Evolutionary conservation across 2,888 invertebrate species (phyloP).

Genomic region (Chymomyza fuscimana): DNA sequence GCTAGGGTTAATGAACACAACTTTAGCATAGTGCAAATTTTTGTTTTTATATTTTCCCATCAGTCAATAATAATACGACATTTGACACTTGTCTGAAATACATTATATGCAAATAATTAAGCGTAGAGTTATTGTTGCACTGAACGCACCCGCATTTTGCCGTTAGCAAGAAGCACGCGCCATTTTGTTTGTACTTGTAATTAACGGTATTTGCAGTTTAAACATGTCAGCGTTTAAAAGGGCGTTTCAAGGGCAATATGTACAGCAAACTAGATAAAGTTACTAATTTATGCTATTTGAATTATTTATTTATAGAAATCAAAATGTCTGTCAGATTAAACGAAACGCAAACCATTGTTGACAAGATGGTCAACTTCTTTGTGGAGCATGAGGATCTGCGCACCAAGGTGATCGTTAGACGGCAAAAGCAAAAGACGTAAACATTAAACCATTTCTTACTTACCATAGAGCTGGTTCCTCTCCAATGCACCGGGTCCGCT

Average conservation of each 20-base stretch:
- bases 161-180: constrained; percentile 6
- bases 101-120: neutral
- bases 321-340: constrained; percentile 76
- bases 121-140: neutral
- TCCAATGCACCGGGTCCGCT: constrained; percentile 87
- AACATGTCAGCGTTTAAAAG: neutral
- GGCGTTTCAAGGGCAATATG: constrained; percentile 25
- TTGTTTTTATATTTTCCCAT: neutral
- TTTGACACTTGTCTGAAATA: no score
- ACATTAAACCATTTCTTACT: constrained; percentile 16
- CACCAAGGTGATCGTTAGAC: constrained; percentile 58
- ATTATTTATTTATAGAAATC: constrained; percentile 20
- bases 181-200: constrained; percentile 44
- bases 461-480: constrained; percentile 85
- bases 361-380: constrained; percentile 79
- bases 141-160: neutral
- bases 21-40: neutral
- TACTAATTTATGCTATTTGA: constrained; percentile 44
- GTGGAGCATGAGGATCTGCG: constrained; percentile 79
- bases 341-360: constrained; percentile 77
- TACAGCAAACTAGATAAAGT: constrained; percentile 14
- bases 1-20: neutral
- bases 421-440: neutral
- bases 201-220: constrained; percentile 44
- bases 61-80: neutral